These are phyloP conservation scores for Ploceus nigricollis DNA, from an alignment of 2,113 vertebrate species.

Conservation along the genomic window DNA sequence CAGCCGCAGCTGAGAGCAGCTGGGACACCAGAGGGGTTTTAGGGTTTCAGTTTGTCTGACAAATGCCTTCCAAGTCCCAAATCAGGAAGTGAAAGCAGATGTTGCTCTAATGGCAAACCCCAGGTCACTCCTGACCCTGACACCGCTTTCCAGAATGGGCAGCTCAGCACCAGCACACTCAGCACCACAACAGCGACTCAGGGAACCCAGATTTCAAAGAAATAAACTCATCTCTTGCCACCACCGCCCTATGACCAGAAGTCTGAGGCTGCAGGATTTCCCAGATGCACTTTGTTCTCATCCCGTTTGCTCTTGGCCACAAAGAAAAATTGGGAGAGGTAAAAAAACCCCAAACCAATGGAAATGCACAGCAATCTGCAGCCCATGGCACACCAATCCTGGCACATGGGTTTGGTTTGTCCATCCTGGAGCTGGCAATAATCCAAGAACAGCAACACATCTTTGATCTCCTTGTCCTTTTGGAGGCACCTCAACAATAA, in stretches of 20 bases:
- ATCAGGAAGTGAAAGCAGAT: constrained; percentile 42
- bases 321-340: neutral
- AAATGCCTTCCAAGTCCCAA: neutral
- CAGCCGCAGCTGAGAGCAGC: neutral
- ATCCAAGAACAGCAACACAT: neutral
- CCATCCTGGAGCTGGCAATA: neutral
- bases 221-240: neutral
- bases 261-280: neutral
- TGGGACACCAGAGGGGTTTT: neutral
- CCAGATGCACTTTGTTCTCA: neutral
- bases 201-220: neutral
- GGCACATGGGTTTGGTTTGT: neutral
- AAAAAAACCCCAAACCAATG: neutral
- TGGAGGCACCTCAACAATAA: neutral
- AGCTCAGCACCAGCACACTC: neutral
- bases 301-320: neutral
- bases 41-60: constrained; percentile 1
- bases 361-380: neutral
- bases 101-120: neutral
- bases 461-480: neutral
- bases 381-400: accelerated
- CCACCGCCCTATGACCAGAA: accelerated
- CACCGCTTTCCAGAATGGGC: accelerated
- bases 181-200: neutral
- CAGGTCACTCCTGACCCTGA: neutral